Percentiles rank a stretch among this genome's conserved stretches.
phyloP scores from a whole-genome alignment of 2,888 invertebrate genomes.

The Ephialtes manifestator region DNA sequence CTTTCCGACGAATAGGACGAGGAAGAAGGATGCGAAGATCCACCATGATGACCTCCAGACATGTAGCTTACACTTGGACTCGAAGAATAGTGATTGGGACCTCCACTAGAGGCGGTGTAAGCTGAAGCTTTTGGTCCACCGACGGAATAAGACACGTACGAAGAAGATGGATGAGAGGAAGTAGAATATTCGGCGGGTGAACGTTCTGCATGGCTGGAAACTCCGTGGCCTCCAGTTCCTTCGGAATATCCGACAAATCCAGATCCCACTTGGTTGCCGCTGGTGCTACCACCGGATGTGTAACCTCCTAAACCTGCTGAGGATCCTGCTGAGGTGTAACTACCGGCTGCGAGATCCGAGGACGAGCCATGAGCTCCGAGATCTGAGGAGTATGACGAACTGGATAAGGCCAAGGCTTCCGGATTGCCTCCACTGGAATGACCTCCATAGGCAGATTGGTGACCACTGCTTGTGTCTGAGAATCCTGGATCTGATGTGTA shows the following conservation, averaged over 20 bases:
- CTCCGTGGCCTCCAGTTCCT: constrained; percentile 39
- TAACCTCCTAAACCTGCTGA: constrained; percentile 49
- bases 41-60: constrained; percentile 45
- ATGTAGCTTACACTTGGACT: constrained; percentile 52
- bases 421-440: constrained; percentile 44
- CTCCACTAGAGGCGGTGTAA: constrained; percentile 39
- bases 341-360: constrained; percentile 48
- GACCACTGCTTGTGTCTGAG: constrained; percentile 64
- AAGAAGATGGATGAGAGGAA: constrained; percentile 54
- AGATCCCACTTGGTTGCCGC: constrained; percentile 43
- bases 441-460: constrained; percentile 66
- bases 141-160: constrained; percentile 52
- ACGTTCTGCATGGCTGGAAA: constrained; percentile 51
- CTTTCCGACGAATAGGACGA: constrained; percentile 50
- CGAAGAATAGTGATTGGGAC: constrained; percentile 62
- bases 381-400: constrained; percentile 72
- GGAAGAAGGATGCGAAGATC: constrained; percentile 32
- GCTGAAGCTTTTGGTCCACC: constrained; percentile 65
- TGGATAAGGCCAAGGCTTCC: constrained; percentile 62
- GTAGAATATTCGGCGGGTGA: constrained; percentile 61
- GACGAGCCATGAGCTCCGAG: constrained; percentile 67
- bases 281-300: constrained; percentile 30
- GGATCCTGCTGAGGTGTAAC: constrained; percentile 70
- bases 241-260: constrained; percentile 63
- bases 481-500: constrained; percentile 71